Conservation (phyloP, 2,113 vertebrate species). For the Herpetotheres cachinnans region DNA sequence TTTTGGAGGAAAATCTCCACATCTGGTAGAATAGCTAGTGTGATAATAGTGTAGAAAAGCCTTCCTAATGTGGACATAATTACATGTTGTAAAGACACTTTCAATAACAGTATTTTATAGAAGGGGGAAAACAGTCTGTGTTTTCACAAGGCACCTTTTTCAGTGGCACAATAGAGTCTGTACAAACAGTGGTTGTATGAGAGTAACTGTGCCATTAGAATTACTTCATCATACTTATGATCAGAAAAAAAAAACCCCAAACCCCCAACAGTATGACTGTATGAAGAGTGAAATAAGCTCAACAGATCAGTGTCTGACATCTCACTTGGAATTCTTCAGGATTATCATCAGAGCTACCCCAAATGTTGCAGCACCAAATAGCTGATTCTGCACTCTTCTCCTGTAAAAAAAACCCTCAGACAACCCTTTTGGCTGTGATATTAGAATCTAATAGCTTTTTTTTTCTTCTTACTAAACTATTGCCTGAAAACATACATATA, state of each 20-base stretch:
- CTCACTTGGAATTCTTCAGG: neutral
- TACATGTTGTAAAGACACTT: neutral
- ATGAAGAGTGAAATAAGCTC: neutral
- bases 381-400: neutral
- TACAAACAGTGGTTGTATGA: neutral
- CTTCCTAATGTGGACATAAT: neutral
- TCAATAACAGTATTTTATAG: neutral
- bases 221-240: neutral
- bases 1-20: neutral
- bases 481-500: neutral
- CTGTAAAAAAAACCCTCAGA: neutral
- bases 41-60: neutral
- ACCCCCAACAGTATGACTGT: no score
- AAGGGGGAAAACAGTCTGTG: neutral
- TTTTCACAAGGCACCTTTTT: neutral
- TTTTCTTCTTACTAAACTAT: neutral
- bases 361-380: fast-evolving
- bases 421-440: neutral
- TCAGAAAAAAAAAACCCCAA: neutral
- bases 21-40: no score
- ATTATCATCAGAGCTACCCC: neutral
- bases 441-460: neutral
- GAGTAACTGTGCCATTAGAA: neutral
- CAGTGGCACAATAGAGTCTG: neutral
- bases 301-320: neutral